phyloP scores from a whole-genome alignment of 2,888 invertebrate species.

The Tenodera sinensis region DNA sequence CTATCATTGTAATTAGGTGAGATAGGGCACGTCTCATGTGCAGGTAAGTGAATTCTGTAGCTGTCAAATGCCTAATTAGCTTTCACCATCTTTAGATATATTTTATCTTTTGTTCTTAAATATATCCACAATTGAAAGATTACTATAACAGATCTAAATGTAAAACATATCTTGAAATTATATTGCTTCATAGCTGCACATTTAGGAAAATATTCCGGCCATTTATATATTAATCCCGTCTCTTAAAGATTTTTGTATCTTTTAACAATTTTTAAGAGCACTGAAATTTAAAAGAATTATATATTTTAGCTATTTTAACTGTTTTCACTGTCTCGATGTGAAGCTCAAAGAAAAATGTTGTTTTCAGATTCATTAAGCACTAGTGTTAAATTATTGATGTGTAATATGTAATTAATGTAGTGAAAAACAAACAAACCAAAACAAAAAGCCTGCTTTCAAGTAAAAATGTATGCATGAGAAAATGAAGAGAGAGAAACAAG shows the following conservation, averaged over 20 bases:
- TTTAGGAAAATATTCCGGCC: constrained; percentile 8
- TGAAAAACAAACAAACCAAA: not conserved
- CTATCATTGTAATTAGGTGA: too few species aligned
- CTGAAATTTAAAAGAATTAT: not conserved
- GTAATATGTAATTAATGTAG: not conserved
- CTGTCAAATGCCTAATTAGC: too few species aligned
- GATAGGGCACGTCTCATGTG: too few species aligned
- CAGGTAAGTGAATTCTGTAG: too few species aligned
- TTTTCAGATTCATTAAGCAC: not conserved
- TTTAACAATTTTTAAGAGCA: constrained; percentile 4
- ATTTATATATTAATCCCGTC: not conserved
- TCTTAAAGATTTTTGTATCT: not conserved
- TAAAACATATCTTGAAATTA: not conserved
- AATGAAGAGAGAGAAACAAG: not conserved
- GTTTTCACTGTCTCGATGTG: not conserved
- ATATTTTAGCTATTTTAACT: not conserved
- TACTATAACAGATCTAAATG: not conserved
- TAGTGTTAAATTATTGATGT: not conserved
- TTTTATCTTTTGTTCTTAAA: too few species aligned
- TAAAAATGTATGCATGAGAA: not conserved
- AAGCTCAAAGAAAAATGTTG: not conserved
- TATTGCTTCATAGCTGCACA: not conserved
- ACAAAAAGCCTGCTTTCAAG: not conserved
- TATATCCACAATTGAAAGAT: not conserved
- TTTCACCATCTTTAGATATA: too few species aligned